These are phyloP conservation scores for Liposcelis brunnea DNA, from an alignment of 2,888 invertebrate genomes.

Conservation along the genomic window DNA sequence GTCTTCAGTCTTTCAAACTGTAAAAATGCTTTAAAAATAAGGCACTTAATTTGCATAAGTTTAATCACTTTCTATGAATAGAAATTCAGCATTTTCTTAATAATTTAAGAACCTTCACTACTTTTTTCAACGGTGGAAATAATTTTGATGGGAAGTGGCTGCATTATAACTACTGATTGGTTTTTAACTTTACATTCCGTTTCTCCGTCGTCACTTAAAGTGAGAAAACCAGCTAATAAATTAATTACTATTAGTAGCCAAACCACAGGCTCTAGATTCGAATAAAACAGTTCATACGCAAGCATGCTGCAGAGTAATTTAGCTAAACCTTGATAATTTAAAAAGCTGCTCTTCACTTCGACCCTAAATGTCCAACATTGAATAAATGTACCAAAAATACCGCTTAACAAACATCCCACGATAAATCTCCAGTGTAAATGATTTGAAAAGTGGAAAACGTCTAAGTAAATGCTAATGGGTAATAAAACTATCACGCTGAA, in stretches of 20 bases:
- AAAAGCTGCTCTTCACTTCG: constrained; percentile 7
- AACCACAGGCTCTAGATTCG: constrained; percentile 10
- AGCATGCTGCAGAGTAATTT: constrained; percentile 12
- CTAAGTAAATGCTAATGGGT: constrained; percentile 20
- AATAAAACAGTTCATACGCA: constrained; percentile 10
- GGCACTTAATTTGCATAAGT: too few species aligned
- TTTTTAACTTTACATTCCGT: neutral
- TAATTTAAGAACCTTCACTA: too few species aligned
- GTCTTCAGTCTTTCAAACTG: too few species aligned
- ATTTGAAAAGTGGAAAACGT: constrained; percentile 20
- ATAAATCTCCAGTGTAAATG: constrained; percentile 19
- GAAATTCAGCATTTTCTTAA: too few species aligned
- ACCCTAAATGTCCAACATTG: constrained; percentile 14
- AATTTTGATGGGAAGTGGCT: too few species aligned
- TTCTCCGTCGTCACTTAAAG: neutral
- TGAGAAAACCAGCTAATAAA: constrained; percentile 6
- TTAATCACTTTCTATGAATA: too few species aligned
- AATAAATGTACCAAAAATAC: constrained; percentile 16
- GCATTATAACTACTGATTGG: neutral
- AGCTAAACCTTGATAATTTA: constrained; percentile 10
- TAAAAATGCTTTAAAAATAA: too few species aligned
- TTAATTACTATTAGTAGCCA: constrained; percentile 14
- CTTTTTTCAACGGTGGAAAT: too few species aligned
- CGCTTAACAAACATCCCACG: constrained; percentile 19
- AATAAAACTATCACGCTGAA: constrained; percentile 20